These are phyloP conservation scores for Syrmaticus mikado DNA, from an alignment of 2,113 vertebrate genomes.

Conservation along the genomic window DNA sequence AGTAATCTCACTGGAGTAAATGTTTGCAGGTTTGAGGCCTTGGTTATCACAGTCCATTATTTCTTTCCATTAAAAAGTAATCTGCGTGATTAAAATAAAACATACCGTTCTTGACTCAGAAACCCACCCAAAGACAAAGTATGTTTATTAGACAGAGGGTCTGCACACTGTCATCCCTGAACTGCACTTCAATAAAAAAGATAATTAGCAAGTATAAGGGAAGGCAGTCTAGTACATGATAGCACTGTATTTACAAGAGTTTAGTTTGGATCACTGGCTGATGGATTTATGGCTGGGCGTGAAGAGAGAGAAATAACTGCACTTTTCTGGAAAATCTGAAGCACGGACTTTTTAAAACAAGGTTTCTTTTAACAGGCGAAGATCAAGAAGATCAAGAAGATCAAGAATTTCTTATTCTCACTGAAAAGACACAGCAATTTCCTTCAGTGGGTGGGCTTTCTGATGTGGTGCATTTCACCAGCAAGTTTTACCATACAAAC, in stretches of 20 bases:
- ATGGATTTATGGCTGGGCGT: neutral
- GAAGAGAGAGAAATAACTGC: neutral
- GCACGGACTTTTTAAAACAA: neutral
- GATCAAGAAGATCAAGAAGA: neutral
- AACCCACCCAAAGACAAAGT: constrained; percentile 29
- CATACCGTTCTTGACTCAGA: constrained; percentile 42
- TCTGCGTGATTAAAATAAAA: constrained; percentile 60
- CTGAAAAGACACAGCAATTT: rapidly evolving
- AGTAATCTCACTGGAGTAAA: constrained; percentile 64
- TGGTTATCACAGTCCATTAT: constrained; percentile 60
- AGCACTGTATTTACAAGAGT: constrained; percentile 35
- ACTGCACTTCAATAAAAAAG: constrained; percentile 39
- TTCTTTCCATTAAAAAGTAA: constrained; percentile 68
- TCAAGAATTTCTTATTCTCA: neutral
- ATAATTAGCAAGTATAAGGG: constrained; percentile 2
- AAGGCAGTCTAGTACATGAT: neutral
- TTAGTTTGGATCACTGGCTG: neutral
- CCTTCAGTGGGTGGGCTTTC: neutral
- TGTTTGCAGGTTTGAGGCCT: constrained; percentile 56
- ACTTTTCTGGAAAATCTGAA: neutral
- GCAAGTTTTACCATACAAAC: neutral
- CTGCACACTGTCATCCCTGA: constrained; percentile 16
- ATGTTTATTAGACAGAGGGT: constrained; percentile 33
- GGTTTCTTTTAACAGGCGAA: neutral
- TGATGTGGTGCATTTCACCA: neutral